A percentile compares a stretch with the other conserved stretches of the same genome.
These are phyloP conservation scores for Drosophila subquinaria DNA, from an alignment of 2,888 invertebrate species.

Conservation along the genomic window DNA sequence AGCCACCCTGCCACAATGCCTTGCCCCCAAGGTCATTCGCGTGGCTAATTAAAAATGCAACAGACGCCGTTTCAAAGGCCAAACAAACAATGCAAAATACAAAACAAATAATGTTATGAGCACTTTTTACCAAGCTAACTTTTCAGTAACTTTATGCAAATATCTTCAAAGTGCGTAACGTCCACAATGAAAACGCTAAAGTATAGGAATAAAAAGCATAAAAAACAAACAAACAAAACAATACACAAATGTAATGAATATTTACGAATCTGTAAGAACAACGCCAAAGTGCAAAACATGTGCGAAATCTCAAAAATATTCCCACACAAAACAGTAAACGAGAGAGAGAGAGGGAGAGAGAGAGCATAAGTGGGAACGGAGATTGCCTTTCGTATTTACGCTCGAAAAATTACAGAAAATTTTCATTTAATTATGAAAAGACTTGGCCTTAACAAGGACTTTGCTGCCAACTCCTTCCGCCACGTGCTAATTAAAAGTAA, in stretches of 20 bases:
- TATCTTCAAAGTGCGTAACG: slow-evolving; percentile 41
- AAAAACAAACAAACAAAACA: slow-evolving; percentile 35
- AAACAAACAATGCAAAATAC: slow-evolving; percentile 23
- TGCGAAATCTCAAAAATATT: slow-evolving; percentile 74
- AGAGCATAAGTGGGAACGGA: slow-evolving; percentile 1
- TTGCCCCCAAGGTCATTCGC: slow-evolving; percentile 60
- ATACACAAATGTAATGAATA: slow-evolving; percentile 71
- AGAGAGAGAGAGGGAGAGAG: background rate
- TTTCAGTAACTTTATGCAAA: slow-evolving; percentile 72
- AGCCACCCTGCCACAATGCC: slow-evolving; percentile 8
- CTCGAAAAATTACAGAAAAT: slow-evolving; percentile 71
- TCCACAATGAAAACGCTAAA: slow-evolving; percentile 16
- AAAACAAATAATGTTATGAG: slow-evolving; percentile 37
- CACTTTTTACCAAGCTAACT: slow-evolving; percentile 35
- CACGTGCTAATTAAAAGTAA: slow-evolving; percentile 59
- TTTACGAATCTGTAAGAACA: slow-evolving; percentile 66
- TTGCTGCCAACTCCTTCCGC: slow-evolving; percentile 16
- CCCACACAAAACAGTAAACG: slow-evolving; percentile 54
- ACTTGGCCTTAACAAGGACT: slow-evolving; percentile 27
- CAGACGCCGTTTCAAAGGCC: slow-evolving; percentile 33
- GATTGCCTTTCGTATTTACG: slow-evolving; percentile 68
- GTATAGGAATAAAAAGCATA: background rate
- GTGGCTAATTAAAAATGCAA: slow-evolving; percentile 71
- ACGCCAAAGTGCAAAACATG: slow-evolving; percentile 60
- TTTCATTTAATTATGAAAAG: slow-evolving; percentile 78